Evolutionary conservation across 2,113 vertebrate genomes (phyloP).

Genomic region (Leucopsar rothschildi): DNA sequence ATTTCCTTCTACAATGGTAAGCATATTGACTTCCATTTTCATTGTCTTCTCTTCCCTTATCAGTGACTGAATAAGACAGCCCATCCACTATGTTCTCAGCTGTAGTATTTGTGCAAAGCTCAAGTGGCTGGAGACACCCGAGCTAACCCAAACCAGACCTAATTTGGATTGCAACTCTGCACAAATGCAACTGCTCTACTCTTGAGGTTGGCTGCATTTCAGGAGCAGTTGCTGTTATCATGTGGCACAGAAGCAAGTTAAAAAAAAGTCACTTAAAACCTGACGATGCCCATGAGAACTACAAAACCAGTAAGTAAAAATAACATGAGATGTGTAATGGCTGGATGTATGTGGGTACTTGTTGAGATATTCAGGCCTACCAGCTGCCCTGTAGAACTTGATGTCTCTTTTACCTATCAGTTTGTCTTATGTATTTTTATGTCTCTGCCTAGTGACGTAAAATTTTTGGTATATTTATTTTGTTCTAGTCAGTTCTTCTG

Average conservation of each 20-base stretch:
- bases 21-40: neutral
- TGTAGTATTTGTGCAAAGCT: neutral
- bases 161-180: neutral
- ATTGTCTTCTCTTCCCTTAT: neutral
- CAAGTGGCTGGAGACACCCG: neutral
- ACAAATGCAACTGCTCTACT: neutral
- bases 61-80: neutral
- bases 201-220: neutral
- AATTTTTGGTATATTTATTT: neutral
- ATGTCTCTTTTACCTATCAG: neutral
- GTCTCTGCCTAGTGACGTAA: neutral
- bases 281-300: neutral
- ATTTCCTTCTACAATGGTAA: neutral
- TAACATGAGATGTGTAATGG: neutral
- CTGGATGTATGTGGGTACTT: fast-evolving
- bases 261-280: neutral
- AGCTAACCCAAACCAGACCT: neutral
- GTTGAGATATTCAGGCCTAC: neutral
- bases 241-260: neutral
- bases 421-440: neutral
- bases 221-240: neutral
- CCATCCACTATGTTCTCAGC: neutral
- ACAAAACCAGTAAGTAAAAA: neutral
- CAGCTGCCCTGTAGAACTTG: neutral
- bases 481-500: neutral